phyloP scores from a whole-genome alignment of 2,888 invertebrate species.

The Ptycholaimellus sp. region DNA sequence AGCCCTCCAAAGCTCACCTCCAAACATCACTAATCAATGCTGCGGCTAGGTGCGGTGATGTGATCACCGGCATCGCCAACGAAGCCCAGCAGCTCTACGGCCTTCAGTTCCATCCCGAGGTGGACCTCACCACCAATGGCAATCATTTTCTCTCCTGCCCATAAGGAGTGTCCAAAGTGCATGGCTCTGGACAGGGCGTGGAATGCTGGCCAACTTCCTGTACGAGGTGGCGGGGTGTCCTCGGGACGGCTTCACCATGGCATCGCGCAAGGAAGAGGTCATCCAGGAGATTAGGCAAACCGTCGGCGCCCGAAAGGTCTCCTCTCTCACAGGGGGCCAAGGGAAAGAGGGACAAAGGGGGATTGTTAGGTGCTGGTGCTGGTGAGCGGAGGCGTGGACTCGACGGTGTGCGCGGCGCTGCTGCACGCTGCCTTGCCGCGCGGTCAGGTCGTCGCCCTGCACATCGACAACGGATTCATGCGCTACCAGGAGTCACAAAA shows the following conservation, averaged over 20 bases:
- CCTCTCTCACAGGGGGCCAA: not conserved
- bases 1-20: no score
- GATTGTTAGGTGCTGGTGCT: constrained; percentile 12
- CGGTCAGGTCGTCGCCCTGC: constrained; percentile 62
- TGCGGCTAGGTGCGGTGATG: not conserved
- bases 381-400: constrained; percentile 85
- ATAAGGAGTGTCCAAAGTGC: not conserved
- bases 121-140: constrained; percentile 74
- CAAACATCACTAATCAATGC: no score
- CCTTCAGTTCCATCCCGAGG: constrained; percentile 95
- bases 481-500: constrained; percentile 29
- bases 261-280: constrained; percentile 61
- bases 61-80: constrained; percentile 53
- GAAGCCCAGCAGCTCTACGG: constrained; percentile 72
- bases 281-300: constrained; percentile 66
- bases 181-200: constrained; percentile 14
- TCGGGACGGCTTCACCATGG: constrained; percentile 61
- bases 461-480: constrained; percentile 98
- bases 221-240: constrained; percentile 59
- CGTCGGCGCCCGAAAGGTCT: constrained; percentile 68
- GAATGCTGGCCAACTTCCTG: constrained; percentile 78
- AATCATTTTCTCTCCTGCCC: constrained; percentile 27
- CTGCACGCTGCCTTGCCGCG: constrained; percentile 57
- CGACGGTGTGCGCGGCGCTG: constrained; percentile 92
- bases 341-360: not conserved